phyloP scores from a whole-genome alignment of 64 coral and sea anemone species.

The Exaiptasia diaphana region DNA sequence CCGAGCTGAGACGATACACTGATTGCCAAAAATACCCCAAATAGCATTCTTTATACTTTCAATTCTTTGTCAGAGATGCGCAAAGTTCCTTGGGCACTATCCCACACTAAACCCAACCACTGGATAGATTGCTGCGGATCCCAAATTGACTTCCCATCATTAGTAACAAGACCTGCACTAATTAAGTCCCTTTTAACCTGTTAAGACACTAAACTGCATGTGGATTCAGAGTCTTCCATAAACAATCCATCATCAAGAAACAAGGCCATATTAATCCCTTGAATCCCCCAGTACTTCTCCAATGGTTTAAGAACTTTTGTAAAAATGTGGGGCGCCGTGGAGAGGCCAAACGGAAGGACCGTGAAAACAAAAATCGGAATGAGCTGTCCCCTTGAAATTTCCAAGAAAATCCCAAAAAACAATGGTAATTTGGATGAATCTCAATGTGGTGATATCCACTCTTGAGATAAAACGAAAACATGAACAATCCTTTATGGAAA shows the following conservation, averaged over 20 bases:
- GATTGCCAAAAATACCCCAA: neutral
- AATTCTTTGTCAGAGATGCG: conserved; percentile 24
- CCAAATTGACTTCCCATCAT: neutral
- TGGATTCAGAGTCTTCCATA: neutral
- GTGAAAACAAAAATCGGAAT: conserved; percentile 45
- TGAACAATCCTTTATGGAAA: neutral
- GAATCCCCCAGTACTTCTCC: conserved; percentile 60
- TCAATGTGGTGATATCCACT: conserved; percentile 51
- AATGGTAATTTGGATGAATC: conserved; percentile 26
- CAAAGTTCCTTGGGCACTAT: conserved; percentile 24
- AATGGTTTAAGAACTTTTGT: conserved; percentile 58
- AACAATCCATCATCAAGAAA: conserved; percentile 29
- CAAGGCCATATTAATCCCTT: conserved; percentile 41
- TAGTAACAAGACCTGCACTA: conserved; percentile 4
- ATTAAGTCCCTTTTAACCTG: neutral
- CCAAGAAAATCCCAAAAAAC: conserved; percentile 55
- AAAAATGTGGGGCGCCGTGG: conserved; percentile 8
- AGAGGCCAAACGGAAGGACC: conserved; percentile 2
- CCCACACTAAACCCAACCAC: conserved; percentile 47
- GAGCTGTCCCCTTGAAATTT: neutral
- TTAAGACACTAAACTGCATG: neutral
- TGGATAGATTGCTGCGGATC: neutral
- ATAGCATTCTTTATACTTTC: neutral
- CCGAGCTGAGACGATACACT: neutral
- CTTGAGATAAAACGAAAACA: conserved; percentile 31